Conservation (phyloP, 2,797 vertebrate genomes). For the Meriones psammophilus region DNA sequence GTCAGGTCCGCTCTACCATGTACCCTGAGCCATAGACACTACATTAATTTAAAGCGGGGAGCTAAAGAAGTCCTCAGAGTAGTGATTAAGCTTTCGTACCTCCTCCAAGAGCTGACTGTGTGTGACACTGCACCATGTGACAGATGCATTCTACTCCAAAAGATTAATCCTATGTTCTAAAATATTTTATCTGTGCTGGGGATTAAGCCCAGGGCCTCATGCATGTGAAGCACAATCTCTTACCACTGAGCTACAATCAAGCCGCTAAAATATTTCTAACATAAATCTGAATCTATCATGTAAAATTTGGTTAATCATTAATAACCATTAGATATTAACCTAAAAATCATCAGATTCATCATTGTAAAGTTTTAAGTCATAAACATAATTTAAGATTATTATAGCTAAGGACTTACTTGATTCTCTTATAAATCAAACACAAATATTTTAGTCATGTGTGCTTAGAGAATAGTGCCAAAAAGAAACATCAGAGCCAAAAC, state of each 20-base stretch:
- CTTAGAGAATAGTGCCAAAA: background rate
- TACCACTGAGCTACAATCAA: background rate
- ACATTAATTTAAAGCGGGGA: background rate
- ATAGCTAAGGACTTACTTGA: background rate
- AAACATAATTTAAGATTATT: background rate
- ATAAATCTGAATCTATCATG: background rate
- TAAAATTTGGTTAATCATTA: background rate
- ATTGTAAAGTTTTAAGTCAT: too few species aligned
- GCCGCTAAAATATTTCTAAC: background rate
- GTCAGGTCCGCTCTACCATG: background rate
- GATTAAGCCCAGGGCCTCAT: background rate
- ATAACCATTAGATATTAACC: background rate
- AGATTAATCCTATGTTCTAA: background rate
- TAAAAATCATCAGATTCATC: background rate
- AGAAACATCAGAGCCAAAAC: background rate
- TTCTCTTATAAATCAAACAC: background rate
- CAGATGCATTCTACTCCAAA: background rate
- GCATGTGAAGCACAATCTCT: background rate
- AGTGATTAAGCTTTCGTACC: background rate
- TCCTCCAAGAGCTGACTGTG: too few species aligned
- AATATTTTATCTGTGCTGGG: background rate
- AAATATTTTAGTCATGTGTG: background rate
- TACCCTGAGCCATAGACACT: background rate
- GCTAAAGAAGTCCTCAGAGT: background rate
- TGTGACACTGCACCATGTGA: background rate